Conservation (phyloP, 2,113 vertebrate genomes). For the Stigmatopora argus region DNA sequence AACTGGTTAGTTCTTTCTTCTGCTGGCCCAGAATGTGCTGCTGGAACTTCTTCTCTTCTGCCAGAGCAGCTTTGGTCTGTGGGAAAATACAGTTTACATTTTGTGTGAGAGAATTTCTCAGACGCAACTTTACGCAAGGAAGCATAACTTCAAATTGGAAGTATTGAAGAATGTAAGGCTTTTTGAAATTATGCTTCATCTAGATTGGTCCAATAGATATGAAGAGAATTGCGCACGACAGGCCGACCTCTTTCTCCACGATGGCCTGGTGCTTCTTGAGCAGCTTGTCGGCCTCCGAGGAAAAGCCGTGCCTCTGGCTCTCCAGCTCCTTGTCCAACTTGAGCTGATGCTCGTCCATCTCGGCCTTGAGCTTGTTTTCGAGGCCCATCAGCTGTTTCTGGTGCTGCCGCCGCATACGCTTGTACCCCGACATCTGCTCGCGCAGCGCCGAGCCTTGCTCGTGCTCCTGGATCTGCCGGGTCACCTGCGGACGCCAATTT, state of each 20-base stretch:
- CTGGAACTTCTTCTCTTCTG: slow-evolving; percentile 89
- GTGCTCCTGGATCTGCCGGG: slow-evolving; percentile 89
- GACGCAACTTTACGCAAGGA: background rate
- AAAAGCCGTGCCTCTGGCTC: slow-evolving; percentile 80
- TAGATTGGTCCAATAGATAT: too few relatives aligned
- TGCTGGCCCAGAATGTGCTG: slow-evolving; percentile 87
- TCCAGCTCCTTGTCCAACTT: slow-evolving; percentile 86
- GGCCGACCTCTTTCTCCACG: slow-evolving; percentile 79
- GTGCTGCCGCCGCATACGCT: slow-evolving; percentile 88
- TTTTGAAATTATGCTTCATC: too few relatives aligned
- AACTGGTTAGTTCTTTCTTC: slow-evolving; percentile 83
- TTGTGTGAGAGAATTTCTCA: too few relatives aligned
- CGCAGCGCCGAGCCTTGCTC: slow-evolving; percentile 85
- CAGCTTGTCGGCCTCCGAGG: slow-evolving; percentile 80
- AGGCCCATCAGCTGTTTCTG: slow-evolving; percentile 87
- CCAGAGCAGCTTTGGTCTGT: slow-evolving; percentile 73
- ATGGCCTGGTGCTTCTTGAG: slow-evolving; percentile 81
- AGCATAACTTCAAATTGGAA: background rate
- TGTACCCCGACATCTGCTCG: slow-evolving; percentile 88
- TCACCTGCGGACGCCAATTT: slow-evolving; percentile 59
- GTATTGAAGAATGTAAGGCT: too few relatives aligned
- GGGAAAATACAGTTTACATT: background rate
- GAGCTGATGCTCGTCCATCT: slow-evolving; percentile 87
- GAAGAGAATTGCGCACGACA: too few relatives aligned
- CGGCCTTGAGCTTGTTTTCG: slow-evolving; percentile 82